These are phyloP conservation scores for Trachymyrmex septentrionalis DNA, from an alignment of 1,140 invertebrate species.

Conservation along the genomic window DNA sequence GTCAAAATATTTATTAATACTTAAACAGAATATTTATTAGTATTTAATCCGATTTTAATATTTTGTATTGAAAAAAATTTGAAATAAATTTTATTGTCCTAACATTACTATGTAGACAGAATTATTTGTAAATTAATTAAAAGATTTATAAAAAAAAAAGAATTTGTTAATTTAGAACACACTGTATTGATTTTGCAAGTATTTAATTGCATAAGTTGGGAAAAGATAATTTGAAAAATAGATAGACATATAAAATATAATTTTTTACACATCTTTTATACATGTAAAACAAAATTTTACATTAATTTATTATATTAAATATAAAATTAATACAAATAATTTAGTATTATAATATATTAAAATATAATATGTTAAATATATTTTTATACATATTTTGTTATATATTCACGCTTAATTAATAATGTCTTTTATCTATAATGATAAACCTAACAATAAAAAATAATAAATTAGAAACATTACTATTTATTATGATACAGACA, in stretches of 20 bases:
- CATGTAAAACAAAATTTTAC: neutral
- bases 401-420: neutral
- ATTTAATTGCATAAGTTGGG: neutral
- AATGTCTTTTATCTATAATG: neutral
- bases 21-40: no score
- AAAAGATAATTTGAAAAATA: neutral
- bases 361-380: neutral
- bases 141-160: no score
- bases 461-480: neutral
- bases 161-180: no score
- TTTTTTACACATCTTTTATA: neutral
- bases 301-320: slow-evolving; percentile 10
- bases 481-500: neutral
- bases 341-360: slow-evolving; percentile 13
- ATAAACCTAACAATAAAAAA: neutral
- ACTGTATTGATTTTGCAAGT: neutral
- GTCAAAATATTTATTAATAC: no score
- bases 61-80: no score
- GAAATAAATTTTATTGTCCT: no score
- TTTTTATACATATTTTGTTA: neutral
- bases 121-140: no score
- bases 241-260: neutral
- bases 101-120: no score
- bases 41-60: no score
- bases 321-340: neutral